Evolutionary conservation across 2,113 vertebrate species (phyloP).

Genomic region (Sapayoa aenigma): DNA sequence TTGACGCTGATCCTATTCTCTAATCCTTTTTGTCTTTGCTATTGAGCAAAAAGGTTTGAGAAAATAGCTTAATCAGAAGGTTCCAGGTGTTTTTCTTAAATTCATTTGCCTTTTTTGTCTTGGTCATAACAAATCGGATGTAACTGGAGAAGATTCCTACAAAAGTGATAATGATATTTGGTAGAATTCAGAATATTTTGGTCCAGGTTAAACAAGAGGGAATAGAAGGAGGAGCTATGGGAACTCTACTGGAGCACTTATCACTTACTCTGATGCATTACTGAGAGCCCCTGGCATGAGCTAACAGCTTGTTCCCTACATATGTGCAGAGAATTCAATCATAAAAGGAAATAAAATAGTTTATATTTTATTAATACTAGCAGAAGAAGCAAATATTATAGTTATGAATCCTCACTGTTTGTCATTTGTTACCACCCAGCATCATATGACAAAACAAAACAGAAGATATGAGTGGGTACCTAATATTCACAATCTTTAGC

Average conservation of each 20-base stretch:
- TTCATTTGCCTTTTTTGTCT: neutral
- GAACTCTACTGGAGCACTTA: neutral
- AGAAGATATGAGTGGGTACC: neutral
- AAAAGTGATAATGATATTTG: neutral
- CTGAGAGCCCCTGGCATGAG: neutral
- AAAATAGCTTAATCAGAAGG: neutral
- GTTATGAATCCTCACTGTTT: neutral
- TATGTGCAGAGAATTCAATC: neutral
- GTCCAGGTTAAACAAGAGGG: neutral
- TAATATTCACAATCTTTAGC: neutral
- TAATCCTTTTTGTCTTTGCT: neutral
- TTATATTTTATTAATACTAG: neutral
- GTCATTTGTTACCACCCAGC: neutral
- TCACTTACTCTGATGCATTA: neutral
- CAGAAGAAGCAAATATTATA: neutral
- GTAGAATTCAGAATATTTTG: neutral
- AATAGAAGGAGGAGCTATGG: neutral
- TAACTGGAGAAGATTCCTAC: neutral
- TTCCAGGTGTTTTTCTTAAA: neutral
- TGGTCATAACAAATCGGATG: neutral
- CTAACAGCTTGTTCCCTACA: neutral
- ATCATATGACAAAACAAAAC: neutral
- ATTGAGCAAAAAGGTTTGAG: neutral
- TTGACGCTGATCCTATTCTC: neutral
- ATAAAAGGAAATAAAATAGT: neutral